A percentile compares a stretch with the other conserved stretches of the same genome.
phyloP scores from a whole-genome alignment of 2,888 invertebrate genomes.

The Hetaerina titia region DNA sequence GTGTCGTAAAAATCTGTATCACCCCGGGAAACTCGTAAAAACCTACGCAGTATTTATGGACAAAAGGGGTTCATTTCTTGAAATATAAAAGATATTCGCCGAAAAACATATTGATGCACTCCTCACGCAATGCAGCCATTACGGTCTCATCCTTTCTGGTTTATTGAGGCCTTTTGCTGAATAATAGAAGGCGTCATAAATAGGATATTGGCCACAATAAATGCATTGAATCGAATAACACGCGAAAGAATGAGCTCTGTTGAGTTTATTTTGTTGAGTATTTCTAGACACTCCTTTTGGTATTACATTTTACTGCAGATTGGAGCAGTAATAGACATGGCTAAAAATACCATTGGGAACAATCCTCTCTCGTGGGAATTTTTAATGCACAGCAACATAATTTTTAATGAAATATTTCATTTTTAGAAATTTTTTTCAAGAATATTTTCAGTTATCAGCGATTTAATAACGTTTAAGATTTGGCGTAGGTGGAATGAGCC shows the following conservation, averaged over 20 bases:
- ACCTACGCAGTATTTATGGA: not conserved
- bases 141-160: not conserved
- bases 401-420: no score
- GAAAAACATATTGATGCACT: not conserved
- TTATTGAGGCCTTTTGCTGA: not conserved
- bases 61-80: not conserved
- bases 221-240: not conserved
- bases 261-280: not conserved
- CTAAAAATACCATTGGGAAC: no score
- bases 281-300: not conserved
- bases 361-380: no score
- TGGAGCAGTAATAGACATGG: no score
- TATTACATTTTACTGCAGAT: no score
- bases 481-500: no score
- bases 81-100: conserved; percentile 12
- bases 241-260: not conserved
- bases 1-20: conserved; percentile 14
- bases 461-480: no score
- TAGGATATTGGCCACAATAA: not conserved
- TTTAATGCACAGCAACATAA: no score
- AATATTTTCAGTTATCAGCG: no score
- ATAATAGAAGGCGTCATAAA: not conserved
- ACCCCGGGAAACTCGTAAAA: not conserved
- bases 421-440: no score
- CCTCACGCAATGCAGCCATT: not conserved